Base-by-base conservation (phyloP, 2,113 vertebrate species). In the Cyprinodon brontotheroides region DNA sequence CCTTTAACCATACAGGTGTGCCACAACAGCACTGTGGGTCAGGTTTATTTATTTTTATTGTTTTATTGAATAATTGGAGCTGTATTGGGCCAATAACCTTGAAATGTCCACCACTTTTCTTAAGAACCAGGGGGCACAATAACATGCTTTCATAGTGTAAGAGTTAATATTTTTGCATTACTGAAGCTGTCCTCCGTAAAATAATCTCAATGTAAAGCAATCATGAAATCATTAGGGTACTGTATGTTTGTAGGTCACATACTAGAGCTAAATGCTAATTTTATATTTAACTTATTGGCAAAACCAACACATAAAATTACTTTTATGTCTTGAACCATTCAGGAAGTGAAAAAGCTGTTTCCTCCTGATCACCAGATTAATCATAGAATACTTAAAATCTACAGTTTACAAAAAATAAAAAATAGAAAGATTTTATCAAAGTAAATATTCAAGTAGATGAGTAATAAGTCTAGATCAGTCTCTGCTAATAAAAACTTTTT, bases 1-100 rank as follows among this genome's bases (percentile, higher is more conserved):
- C 64, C 77, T 77, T 81, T n/a, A 82, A 79, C 3, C 47, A 77
- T 71, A 37, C 62, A 38, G 17, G 17, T 71, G 78, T 88, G 78
- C 85, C 78, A 80, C 65, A 76, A 20, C 60, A 63, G 14, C n/a
- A 5, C 45, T 29, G 67, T 14, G 60, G 60, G 60, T 61, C 48
- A 37, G 39, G 20, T 77, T 76, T 61, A 4, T 48, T 62, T 65
- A 57, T 47, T 66, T 76, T 74, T 73, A 36, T 80, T 61, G 43
- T 66, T 76, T 74, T 73, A 36, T 80, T 84, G 60, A 65, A 61
- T 12, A 64, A 70, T 72, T 76, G 48, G 48, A 73, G 69, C 36
- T 0, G 57, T 47, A 67, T 39, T 4, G 1, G 38, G 6, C 40
- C 43, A 75, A 60, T 65, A 71, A 39, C 40, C 40, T 61, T 40